A percentile compares a stretch with the other conserved stretches of the same genome.
Conservation (phyloP, 2,113 vertebrate genomes). For the Peromyscus californicus region DNA sequence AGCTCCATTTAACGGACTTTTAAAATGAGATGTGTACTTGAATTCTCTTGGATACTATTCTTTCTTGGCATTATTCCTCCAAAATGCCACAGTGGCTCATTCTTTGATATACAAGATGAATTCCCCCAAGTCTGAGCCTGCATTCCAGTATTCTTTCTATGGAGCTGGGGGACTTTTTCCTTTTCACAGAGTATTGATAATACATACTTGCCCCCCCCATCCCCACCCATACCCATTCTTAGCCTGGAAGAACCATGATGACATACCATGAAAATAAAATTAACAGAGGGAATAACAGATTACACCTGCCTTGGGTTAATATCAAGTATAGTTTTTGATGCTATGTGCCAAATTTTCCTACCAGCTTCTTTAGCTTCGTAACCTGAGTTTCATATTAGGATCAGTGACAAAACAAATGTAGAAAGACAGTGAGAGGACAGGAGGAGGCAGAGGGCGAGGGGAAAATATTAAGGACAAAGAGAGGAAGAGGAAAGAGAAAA, state of each 20-base stretch:
- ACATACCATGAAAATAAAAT: not conserved
- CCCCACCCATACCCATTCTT: not conserved
- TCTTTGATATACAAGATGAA: not conserved
- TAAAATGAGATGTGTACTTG: constrained; percentile 54
- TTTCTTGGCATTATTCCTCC: not conserved
- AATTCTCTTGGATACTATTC: constrained; percentile 34
- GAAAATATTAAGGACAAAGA: constrained; percentile 64
- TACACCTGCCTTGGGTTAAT: not conserved
- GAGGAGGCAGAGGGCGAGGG: constrained; percentile 27
- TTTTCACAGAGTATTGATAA: not conserved
- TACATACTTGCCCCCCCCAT: too few relatives aligned
- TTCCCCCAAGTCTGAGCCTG: not conserved
- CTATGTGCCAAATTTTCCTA: not conserved
- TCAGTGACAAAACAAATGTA: not conserved
- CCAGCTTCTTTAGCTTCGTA: not conserved
- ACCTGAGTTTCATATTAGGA: not conserved
- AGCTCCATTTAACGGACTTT: constrained; percentile 39
- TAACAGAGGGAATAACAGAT: not conserved
- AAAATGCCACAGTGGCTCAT: not conserved
- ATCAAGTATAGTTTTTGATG: not conserved
- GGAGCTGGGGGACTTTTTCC: not conserved
- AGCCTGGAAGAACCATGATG: not conserved
- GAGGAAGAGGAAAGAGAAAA: constrained; percentile 76
- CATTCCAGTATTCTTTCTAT: not conserved
- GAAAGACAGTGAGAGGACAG: not conserved